A percentile compares a stretch with the other conserved stretches of the same genome.
phyloP scores from a whole-genome alignment of 2,888 invertebrate species.

The Apodemia zela region DNA sequence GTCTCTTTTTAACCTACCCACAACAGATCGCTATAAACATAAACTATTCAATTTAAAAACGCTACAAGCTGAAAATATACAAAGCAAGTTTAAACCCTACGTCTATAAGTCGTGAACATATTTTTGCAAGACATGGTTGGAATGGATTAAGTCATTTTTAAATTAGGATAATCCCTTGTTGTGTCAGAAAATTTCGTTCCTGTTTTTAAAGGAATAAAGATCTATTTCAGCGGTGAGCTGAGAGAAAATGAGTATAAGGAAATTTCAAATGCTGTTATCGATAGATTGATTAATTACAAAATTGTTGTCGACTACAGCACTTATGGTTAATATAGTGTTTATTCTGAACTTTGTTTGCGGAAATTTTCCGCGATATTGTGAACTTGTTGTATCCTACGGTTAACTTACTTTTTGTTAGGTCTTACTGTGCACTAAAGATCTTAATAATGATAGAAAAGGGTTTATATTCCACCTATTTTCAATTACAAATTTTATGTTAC shows the following conservation, averaged over 20 bases:
- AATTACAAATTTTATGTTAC: no score
- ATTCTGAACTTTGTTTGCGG: no score
- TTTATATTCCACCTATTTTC: no score
- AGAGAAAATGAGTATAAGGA: constrained; percentile 66
- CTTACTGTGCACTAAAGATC: no score
- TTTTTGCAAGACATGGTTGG: constrained; percentile 19
- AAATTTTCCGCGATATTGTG: no score
- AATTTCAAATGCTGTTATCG: constrained; percentile 43
- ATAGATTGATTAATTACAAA: constrained; percentile 30
- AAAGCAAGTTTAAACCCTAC: constrained; percentile 36
- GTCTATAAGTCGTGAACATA: accelerated
- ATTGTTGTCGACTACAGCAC: background rate
- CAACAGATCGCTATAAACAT: constrained; percentile 78
- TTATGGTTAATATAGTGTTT: background rate
- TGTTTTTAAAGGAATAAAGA: constrained; percentile 77
- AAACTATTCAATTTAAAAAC: constrained; percentile 53
- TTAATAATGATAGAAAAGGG: no score
- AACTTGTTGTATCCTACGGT: no score
- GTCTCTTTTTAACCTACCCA: constrained; percentile 77
- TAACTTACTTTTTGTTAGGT: no score
- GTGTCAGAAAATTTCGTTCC: constrained; percentile 73
- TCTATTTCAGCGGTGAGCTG: constrained; percentile 67
- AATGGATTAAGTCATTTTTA: constrained; percentile 34
- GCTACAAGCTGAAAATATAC: constrained; percentile 38
- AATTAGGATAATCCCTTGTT: constrained; percentile 48